These are phyloP conservation scores for Dryococelus australis DNA, from an alignment of 2,888 invertebrate genomes.

Conservation along the genomic window DNA sequence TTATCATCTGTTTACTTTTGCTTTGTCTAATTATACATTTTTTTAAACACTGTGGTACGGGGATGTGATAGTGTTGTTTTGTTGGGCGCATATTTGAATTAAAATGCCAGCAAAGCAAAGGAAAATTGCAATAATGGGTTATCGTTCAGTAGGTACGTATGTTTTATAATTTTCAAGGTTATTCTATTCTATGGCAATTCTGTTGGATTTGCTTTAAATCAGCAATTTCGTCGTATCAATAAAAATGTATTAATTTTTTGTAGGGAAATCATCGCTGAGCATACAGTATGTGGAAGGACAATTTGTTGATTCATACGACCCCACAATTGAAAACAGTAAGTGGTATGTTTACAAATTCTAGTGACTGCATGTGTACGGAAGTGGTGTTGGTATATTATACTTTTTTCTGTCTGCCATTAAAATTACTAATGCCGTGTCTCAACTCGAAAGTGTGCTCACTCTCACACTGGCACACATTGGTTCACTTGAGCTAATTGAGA, in stretches of 20 bases:
- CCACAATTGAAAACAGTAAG: constrained; percentile 99
- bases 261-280: constrained; percentile 96
- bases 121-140: constrained; percentile 93
- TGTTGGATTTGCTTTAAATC: not conserved
- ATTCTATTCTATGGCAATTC: not conserved
- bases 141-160: constrained; percentile 85
- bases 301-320: constrained; percentile 98
- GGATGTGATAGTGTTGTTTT: constrained; percentile 27
- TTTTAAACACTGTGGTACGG: not conserved
- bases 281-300: constrained; percentile 98
- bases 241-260: constrained; percentile 55
- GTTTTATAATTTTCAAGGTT: constrained; percentile 30
- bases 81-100: not conserved
- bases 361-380: not conserved
- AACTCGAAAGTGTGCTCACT: no score
- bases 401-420: no score
- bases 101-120: constrained; percentile 86
- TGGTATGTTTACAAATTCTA: constrained; percentile 49
- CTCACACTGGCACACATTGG: no score
- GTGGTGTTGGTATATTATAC: no score
- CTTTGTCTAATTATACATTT: not conserved
- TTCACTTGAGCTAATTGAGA: no score
- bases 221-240: not conserved
- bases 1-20: not conserved
- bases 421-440: no score